Conservation (phyloP, 1,140 invertebrate genomes). For the Drosophila biarmipes region DNA sequence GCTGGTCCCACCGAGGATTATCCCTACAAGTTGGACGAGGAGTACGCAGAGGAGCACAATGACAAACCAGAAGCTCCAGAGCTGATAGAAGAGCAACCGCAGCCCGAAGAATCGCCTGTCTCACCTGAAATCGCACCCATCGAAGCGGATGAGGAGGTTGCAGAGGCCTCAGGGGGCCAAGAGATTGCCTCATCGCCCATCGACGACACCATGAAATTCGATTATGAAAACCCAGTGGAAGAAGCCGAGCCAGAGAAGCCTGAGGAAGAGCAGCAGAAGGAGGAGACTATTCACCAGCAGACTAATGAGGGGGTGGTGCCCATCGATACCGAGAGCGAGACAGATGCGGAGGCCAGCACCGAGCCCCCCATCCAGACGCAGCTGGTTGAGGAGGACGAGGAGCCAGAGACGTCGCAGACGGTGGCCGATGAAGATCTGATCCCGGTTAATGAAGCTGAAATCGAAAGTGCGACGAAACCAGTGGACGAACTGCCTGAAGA, state of each 20-base stretch:
- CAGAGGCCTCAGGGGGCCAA: slow-evolving; percentile 58
- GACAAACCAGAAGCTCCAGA: slow-evolving; percentile 46
- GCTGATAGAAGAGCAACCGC: slow-evolving; percentile 18
- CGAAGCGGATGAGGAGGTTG: slow-evolving; percentile 19
- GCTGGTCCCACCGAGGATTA: slow-evolving; percentile 69
- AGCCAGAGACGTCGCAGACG: slow-evolving; percentile 23
- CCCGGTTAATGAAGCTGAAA: slow-evolving; percentile 68
- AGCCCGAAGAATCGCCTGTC: slow-evolving; percentile 8
- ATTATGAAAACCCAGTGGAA: slow-evolving; percentile 70
- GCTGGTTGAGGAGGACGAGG: slow-evolving; percentile 28
- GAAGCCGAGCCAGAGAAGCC: slow-evolving; percentile 27
- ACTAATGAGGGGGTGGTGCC: slow-evolving; percentile 47
- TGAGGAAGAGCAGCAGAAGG: slow-evolving; percentile 13
- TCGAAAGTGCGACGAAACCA: slow-evolving; percentile 66
- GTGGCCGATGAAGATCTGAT: slow-evolving; percentile 68
- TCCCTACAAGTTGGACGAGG: slow-evolving; percentile 81
- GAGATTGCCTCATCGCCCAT: slow-evolving; percentile 53
- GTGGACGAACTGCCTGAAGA: slow-evolving; percentile 25
- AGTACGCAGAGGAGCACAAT: slow-evolving; percentile 71
- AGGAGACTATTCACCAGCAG: slow-evolving; percentile 10
- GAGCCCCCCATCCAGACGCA: slow-evolving; percentile 32
- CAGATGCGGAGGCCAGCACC: slow-evolving; percentile 41
- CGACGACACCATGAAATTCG: slow-evolving; percentile 83
- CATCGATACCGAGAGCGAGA: slow-evolving; percentile 49
- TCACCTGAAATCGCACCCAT: slow-evolving; percentile 4